Conservation (phyloP, 2,113 vertebrate species). For the Gyps fulvus region DNA sequence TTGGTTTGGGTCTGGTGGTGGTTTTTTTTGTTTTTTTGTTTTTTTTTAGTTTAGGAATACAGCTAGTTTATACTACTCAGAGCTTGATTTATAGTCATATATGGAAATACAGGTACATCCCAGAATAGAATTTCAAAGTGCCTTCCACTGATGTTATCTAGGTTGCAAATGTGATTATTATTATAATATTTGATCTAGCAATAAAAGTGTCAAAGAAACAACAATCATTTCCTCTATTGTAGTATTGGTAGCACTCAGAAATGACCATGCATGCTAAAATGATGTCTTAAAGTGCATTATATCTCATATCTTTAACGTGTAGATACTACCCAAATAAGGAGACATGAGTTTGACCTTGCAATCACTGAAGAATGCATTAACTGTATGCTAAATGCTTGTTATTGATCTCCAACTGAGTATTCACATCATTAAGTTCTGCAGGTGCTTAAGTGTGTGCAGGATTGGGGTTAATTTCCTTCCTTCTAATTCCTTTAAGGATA, state of each 20-base stretch:
- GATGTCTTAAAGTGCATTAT: background rate
- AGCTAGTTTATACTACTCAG: background rate
- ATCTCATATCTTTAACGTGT: background rate
- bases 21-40: background rate
- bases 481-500: conserved; percentile 16
- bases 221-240: background rate
- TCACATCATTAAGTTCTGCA: conserved; percentile 8
- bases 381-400: background rate
- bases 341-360: background rate
- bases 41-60: background rate
- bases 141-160: background rate
- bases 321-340: background rate
- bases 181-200: background rate
- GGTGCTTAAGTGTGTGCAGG: background rate
- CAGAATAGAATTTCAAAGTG: background rate
- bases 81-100: background rate
- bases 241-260: background rate
- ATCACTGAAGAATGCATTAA: background rate
- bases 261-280: background rate
- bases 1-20: no score
- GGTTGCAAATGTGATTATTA: background rate
- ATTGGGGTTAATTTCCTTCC: background rate
- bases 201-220: background rate
- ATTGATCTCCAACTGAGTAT: conserved; percentile 10
- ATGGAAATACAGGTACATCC: background rate